Conservation (phyloP, 1,140 invertebrate genomes). For the Danaus plexippus region DNA sequence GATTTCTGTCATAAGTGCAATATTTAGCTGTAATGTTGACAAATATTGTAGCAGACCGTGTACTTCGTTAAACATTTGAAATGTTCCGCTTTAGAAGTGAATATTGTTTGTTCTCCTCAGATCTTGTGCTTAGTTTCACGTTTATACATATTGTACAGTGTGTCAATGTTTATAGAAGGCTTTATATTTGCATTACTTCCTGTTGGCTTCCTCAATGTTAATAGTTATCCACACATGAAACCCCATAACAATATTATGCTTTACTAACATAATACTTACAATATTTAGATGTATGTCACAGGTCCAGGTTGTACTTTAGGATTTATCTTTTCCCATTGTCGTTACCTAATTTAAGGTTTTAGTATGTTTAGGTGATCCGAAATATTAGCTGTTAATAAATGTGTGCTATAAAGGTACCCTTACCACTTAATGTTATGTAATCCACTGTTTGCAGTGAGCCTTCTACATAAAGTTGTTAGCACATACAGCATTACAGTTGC, state of each 20-base stretch:
- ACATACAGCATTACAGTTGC: slow-evolving; percentile 19
- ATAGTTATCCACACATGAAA: slow-evolving; percentile 37
- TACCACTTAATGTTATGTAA: slow-evolving; percentile 46
- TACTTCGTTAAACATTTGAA: slow-evolving; percentile 25
- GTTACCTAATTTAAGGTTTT: slow-evolving; percentile 62
- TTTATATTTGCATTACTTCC: slow-evolving; percentile 55
- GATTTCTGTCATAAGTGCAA: slow-evolving; percentile 63
- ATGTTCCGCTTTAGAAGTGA: slow-evolving; percentile 12
- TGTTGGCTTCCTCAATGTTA: slow-evolving; percentile 53
- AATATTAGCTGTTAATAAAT: slow-evolving; percentile 62
- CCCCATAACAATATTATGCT: slow-evolving; percentile 40
- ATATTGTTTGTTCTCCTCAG: slow-evolving; percentile 21
- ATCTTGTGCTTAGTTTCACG: slow-evolving; percentile 27
- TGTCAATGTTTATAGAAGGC: slow-evolving; percentile 31
- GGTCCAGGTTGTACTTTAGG: slow-evolving; percentile 68
- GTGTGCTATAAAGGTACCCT: slow-evolving; percentile 59
- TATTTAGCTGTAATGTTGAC: slow-evolving; percentile 59
- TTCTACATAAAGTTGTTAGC: slow-evolving; percentile 42
- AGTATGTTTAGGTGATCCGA: slow-evolving; percentile 55
- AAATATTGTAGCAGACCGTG: slow-evolving; percentile 39
- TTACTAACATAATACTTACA: slow-evolving; percentile 44
- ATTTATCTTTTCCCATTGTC: slow-evolving; percentile 56
- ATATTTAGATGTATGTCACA: slow-evolving; percentile 57
- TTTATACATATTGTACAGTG: slow-evolving; percentile 29
- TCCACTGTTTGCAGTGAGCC: slow-evolving; percentile 34